phyloP scores from a whole-genome alignment of 2,797 vertebrate genomes.

The Eospalax fontanierii region DNA sequence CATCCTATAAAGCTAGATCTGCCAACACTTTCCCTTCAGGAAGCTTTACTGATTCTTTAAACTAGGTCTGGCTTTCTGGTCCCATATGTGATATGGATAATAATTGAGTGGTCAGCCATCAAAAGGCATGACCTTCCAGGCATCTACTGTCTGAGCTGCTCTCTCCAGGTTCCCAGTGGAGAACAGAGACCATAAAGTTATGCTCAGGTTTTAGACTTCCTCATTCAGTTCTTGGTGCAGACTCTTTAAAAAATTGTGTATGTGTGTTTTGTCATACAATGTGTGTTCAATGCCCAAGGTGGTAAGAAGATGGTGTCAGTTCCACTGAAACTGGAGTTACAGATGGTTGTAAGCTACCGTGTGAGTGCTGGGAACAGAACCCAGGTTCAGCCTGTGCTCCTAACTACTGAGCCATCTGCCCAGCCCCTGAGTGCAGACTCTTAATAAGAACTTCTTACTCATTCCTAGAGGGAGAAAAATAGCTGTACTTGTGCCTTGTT shows the following conservation, averaged over 20 bases:
- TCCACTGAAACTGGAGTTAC: too few species aligned
- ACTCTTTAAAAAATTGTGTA: too few species aligned
- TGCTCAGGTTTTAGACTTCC: too few species aligned
- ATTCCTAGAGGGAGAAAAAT: conserved; percentile 50
- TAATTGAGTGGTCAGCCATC: neutral
- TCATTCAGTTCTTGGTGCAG: too few species aligned
- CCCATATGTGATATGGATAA: neutral
- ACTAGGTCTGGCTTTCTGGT: neutral
- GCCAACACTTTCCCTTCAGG: neutral
- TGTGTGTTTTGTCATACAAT: too few species aligned
- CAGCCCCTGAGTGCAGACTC: neutral
- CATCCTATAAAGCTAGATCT: neutral
- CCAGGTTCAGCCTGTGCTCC: too few species aligned
- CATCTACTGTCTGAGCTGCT: neutral
- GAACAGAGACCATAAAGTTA: neutral
- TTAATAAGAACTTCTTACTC: neutral
- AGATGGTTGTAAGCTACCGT: too few species aligned
- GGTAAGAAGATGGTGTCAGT: too few species aligned
- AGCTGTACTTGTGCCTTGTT: conserved; percentile 60
- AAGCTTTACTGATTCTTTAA: neutral
- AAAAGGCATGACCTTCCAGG: neutral
- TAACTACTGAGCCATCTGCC: too few species aligned
- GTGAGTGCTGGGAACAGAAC: too few species aligned
- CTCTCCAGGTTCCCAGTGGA: neutral
- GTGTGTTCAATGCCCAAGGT: too few species aligned